Base-by-base conservation (phyloP, 2,113 vertebrate genomes). In the Dasyurus viverrinus region DNA sequence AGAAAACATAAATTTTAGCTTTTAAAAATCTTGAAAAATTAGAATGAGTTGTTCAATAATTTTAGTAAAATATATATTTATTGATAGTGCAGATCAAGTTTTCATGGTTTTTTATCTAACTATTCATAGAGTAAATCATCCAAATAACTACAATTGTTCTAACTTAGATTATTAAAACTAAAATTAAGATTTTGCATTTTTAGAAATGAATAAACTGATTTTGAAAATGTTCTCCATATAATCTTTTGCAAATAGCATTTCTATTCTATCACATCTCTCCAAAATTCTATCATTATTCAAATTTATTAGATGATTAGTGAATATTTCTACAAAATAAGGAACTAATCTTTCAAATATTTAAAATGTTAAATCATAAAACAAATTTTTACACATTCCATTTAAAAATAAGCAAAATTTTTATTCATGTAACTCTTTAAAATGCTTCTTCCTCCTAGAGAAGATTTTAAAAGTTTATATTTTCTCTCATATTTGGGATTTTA, bases 21-120 rank as follows among this genome's bases (percentile, higher is more conserved):
- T n/a, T 93, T 93, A 92, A n/a, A 95, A 93, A 90, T 60, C 26
- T 94, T 94, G 90, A 90, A 94, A n/a, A 57, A 93, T 6, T n/a
- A 68, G 1, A 36, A 46, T 92, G 9, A 93, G 90, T 47, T 94
- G 22, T 50, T 26, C 57, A 95, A 93, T 89, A 94, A 46, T 54
- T 10, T 92, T 95, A 93, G 53, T 30, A 19, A 22, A 16, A 22
- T 90, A 92, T 14, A 10, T 60, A 2, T 93, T 94, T 96, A 54
- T 68, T 97, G 24, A 42, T 89, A 93, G 30, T 57, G 8, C 68
- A 97, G 90, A 24, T n/a, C 92, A 93, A 47, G 2, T 68, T 91
- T 91, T 91, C 1, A 54, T 48, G 25, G 47, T 48, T 47, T 55
- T 46, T 90, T 89, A 50, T 22, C 54, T 91, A 93, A 36, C 48